These are phyloP conservation scores for Campaea margaritaria DNA, from an alignment of 2,888 invertebrate species.

Conservation along the genomic window DNA sequence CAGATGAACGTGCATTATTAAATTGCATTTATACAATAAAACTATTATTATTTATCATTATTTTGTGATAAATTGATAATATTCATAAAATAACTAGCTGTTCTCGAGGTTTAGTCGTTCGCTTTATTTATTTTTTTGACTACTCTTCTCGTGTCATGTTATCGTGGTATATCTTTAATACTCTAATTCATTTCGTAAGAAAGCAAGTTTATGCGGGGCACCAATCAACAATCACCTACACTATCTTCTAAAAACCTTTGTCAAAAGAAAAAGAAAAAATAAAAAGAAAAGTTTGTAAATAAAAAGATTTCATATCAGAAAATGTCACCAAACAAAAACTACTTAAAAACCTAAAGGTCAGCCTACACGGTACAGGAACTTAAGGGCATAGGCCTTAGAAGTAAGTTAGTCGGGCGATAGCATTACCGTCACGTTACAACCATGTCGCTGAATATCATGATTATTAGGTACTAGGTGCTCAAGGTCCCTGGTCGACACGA, in stretches of 20 bases:
- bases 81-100: too few species aligned
- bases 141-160: background rate
- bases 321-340: background rate
- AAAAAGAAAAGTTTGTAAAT: too few species aligned
- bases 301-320: background rate
- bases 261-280: too few species aligned
- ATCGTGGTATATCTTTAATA: background rate
- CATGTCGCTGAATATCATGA: constrained; percentile 2
- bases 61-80: too few species aligned
- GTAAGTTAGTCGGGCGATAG: constrained; percentile 6
- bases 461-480: constrained; percentile 14
- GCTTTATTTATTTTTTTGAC: background rate
- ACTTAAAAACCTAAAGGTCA: constrained; percentile 4
- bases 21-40: too few species aligned
- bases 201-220: too few species aligned
- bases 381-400: constrained; percentile 11
- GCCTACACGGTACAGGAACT: background rate
- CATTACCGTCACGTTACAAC: background rate
- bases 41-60: too few species aligned
- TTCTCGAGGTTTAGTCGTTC: too few species aligned
- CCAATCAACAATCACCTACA: too few species aligned
- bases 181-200: too few species aligned
- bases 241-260: too few species aligned
- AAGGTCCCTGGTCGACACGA: constrained; percentile 10
- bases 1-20: too few species aligned